A percentile compares a stretch with the other conserved stretches of the same genome.
Conservation (phyloP, 2,113 vertebrate genomes). For the Oryzias curvinotus region DNA sequence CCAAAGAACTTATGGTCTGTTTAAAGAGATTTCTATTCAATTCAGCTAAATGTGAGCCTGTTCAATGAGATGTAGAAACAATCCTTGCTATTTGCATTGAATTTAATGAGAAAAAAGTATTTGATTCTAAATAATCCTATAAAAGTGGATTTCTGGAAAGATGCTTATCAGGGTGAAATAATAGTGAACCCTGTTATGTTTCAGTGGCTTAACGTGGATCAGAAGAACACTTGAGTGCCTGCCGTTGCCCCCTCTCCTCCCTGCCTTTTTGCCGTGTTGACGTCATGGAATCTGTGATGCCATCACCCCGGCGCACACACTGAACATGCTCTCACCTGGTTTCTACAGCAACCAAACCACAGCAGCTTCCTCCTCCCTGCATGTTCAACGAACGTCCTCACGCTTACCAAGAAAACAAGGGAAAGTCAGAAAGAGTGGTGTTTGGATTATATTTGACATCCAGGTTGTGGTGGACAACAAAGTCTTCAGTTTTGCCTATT, state of each 20-base stretch:
- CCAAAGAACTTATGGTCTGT: no score
- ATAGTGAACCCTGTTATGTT: conserved; percentile 1
- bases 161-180: background rate
- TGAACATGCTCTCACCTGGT: conserved; percentile 72
- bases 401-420: conserved; percentile 47
- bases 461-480: conserved; percentile 47
- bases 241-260: conserved; percentile 32
- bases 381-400: conserved; percentile 55
- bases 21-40: no score
- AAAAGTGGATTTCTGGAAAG: no score
- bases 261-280: conserved; percentile 42
- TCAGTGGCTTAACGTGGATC: conserved; percentile 23
- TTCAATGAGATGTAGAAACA: no score
- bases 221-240: conserved; percentile 12
- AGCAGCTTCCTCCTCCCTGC: conserved; percentile 70
- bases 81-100: no score
- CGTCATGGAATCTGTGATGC: conserved; percentile 79
- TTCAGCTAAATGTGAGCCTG: no score
- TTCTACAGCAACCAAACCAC: conserved; percentile 74
- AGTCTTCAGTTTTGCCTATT: conserved; percentile 19
- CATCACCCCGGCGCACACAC: conserved; percentile 55
- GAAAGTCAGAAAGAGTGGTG: conserved; percentile 8
- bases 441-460: conserved; percentile 12
- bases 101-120: no score
- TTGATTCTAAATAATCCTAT: no score